Percentiles rank a stretch among this genome's conserved stretches.
phyloP scores from a whole-genome alignment of 2,113 vertebrate genomes.

The Ploceus nigricollis region DNA sequence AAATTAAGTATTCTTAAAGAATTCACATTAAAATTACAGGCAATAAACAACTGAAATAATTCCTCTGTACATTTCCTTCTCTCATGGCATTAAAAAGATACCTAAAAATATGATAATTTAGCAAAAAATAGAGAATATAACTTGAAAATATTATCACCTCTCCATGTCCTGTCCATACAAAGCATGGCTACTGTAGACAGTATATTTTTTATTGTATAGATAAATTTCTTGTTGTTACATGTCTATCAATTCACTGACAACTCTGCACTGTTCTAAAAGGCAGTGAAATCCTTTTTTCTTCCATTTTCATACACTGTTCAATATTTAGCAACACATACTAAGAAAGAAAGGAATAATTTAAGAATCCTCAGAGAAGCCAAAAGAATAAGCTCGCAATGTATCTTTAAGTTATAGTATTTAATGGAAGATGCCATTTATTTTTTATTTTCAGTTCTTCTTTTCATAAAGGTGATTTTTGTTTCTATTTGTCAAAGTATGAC shows the following conservation, averaged over 20 bases:
- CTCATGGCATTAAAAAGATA: background rate
- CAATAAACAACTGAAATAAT: background rate
- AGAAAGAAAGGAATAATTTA: background rate
- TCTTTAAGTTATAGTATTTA: background rate
- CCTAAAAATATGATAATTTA: background rate
- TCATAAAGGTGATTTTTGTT: background rate
- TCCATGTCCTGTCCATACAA: background rate
- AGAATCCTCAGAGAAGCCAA: background rate
- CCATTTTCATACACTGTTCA: background rate
- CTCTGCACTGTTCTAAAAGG: background rate
- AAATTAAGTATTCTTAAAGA: background rate
- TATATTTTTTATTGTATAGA: background rate
- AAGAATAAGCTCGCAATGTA: accelerated
- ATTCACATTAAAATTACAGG: background rate
- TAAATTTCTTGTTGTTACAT: background rate
- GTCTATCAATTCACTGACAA: background rate
- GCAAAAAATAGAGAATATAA: background rate
- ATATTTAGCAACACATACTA: background rate
- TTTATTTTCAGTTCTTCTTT: background rate
- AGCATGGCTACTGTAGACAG: background rate
- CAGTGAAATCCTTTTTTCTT: background rate
- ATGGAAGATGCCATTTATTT: background rate
- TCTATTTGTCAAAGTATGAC: background rate
- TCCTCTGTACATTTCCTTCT: background rate
- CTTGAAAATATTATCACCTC: background rate